Base-by-base conservation (phyloP, 2,888 invertebrate genomes). In the Volucella inanis region DNA sequence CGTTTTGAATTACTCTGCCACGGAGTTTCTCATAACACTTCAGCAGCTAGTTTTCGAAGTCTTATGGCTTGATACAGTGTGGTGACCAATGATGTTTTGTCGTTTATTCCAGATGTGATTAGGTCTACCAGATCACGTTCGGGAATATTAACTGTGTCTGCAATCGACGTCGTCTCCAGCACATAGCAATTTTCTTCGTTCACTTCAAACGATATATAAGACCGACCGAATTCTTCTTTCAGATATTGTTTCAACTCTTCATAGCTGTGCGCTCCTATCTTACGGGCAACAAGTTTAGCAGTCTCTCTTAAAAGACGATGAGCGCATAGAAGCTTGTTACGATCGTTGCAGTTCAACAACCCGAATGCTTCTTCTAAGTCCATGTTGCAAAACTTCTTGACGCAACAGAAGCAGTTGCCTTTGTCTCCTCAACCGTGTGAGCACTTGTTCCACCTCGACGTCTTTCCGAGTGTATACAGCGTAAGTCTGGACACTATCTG, bases 101-200 rank as follows among this genome's bases (percentile, higher is more conserved):
- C 65, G 6, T 65, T 79, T 11, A 72, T 11, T 4, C 65, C 72
- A 12, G 4, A 50, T 31, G 72, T 50, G 8, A 72, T 57, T 1
- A 41, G 15, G 14, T 77, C 61, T 14, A 76, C 52, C 31, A 68
- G 31, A 6, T 77, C 61, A 3, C 39, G 2, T 47, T 78, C 70
- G 2, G 61, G 47, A 12, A 70, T 57, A 39, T 75, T 14, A 1
- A 49, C 57, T 2, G 15, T 22, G 1, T 45, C 65, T 6, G 75
- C 65, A 6, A 70, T 70, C 14, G 31, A 10, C 22, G 15, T 14
- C 72, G 59, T 79, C 14, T 61, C 65, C 31, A 72, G 14, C 1
- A 72, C 54, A 47, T 79, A 79, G 14, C 67, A 54, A 43, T 14
- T 61, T 50, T 12, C 61, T 22, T 77, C 50, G 18, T 77, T 75